Evolutionary conservation across 2,113 vertebrate genomes (phyloP).

Genomic region (Halichoeres trimaculatus): DNA sequence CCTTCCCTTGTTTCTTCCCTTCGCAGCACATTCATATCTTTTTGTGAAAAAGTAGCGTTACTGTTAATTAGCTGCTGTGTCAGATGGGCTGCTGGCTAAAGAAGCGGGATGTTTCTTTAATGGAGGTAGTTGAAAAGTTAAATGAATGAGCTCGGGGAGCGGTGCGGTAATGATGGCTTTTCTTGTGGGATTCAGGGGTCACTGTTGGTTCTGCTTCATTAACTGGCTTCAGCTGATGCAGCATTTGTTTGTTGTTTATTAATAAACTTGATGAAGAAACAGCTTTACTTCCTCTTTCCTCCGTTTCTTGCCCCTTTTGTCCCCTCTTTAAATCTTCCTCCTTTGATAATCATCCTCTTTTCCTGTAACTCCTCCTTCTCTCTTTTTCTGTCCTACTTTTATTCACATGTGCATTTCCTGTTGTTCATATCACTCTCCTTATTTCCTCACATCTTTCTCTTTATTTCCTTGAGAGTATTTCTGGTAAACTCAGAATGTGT

Average conservation of each 20-base stretch:
- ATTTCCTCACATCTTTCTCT: not conserved
- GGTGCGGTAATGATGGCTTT: not conserved
- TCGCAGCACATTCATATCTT: not conserved
- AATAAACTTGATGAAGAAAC: constrained; percentile 1
- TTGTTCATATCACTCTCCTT: not conserved
- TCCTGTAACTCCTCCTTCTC: too few species aligned
- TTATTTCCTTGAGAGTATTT: constrained; percentile 27
- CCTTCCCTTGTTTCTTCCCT: too few species aligned
- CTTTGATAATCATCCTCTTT: not conserved
- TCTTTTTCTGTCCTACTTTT: not conserved
- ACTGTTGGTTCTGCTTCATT: not conserved
- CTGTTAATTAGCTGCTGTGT: constrained; percentile 8
- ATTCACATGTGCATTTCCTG: not conserved
- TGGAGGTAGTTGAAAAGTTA: not conserved
- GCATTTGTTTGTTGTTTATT: not conserved
- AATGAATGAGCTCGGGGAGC: not conserved
- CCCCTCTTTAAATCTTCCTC: not conserved
- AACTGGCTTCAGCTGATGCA: not conserved
- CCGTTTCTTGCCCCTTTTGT: too few species aligned
- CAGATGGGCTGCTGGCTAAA: not conserved
- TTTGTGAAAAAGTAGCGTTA: not conserved
- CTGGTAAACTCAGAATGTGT: not conserved
- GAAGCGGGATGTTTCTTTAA: not conserved
- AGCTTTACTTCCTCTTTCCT: not conserved
- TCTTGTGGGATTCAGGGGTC: not conserved